Evolutionary conservation across 2,888 invertebrate species (phyloP).

Genomic region (Pollenia griseotomentosa): DNA sequence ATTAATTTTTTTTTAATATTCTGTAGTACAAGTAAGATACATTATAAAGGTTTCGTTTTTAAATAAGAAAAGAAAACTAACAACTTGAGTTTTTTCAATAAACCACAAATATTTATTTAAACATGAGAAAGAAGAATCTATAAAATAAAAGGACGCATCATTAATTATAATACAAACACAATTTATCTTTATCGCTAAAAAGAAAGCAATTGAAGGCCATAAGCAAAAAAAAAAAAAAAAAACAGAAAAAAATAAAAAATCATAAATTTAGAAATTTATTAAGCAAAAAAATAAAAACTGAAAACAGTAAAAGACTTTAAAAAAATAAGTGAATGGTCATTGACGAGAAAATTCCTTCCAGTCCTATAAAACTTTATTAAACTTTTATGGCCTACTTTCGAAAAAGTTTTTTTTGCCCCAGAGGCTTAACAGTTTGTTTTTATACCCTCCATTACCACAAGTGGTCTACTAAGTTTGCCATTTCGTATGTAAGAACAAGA

Average conservation of each 20-base stretch:
- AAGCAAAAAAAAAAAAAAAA: neutral
- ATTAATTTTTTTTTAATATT: constrained; percentile 20
- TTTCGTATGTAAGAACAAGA: too few relatives aligned
- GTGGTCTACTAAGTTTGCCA: too few relatives aligned
- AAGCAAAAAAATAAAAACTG: neutral
- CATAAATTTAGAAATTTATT: constrained; percentile 11
- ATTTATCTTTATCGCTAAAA: constrained; percentile 1
- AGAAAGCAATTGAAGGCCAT: constrained; percentile 1
- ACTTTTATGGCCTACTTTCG: constrained; percentile 29
- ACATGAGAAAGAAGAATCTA: neutral
- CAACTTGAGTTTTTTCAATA: neutral
- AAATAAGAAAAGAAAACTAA: neutral
- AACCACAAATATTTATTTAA: constrained; percentile 14
- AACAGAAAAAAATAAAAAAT: neutral
- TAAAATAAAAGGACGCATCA: constrained; percentile 9
- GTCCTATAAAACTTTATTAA: constrained; percentile 10
- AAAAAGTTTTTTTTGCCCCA: neutral
- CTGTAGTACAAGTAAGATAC: neutral
- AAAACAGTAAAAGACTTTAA: neutral
- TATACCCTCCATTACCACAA: too few relatives aligned
- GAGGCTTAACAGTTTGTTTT: neutral
- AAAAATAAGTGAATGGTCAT: neutral
- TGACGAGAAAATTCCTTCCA: constrained; percentile 1
- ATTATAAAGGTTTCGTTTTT: too few relatives aligned
- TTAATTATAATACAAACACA: constrained; percentile 19